Evolutionary conservation across 2,888 invertebrate species (phyloP).

Genomic region (Calameuta pallipes): DNA sequence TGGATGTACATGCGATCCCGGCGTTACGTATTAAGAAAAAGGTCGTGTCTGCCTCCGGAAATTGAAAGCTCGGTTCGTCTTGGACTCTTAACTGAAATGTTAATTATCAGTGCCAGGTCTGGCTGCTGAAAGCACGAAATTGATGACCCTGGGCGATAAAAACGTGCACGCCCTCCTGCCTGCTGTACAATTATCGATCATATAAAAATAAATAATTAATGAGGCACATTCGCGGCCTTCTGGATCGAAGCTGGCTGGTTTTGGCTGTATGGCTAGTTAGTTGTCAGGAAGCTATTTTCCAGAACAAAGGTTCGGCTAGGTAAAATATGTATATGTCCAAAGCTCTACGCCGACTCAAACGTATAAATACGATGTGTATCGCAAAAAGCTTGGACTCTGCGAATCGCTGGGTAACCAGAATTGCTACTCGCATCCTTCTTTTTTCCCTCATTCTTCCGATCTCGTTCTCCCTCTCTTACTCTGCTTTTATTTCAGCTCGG

Average conservation of each 20-base stretch:
- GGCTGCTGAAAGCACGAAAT: conserved; percentile 9
- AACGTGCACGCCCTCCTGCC: neutral
- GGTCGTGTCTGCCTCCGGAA: neutral
- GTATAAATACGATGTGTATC: neutral
- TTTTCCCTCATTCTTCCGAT: conserved; percentile 1
- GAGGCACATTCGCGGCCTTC: neutral
- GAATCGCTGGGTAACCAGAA: conserved; percentile 8
- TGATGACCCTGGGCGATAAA: conserved; percentile 11
- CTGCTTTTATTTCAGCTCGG: conserved; percentile 17
- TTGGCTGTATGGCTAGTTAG: neutral
- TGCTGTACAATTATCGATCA: conserved; percentile 11
- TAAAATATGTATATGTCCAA: neutral
- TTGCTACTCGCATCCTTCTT: neutral
- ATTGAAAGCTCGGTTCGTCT: neutral
- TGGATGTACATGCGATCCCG: neutral
- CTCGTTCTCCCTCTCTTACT: neutral
- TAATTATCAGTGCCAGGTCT: neutral
- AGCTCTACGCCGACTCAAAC: neutral
- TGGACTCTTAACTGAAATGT: neutral
- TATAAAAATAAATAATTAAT: conserved; percentile 19
- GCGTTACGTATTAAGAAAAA: neutral
- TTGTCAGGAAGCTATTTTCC: neutral
- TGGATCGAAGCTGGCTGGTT: neutral
- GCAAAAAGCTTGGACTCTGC: conserved; percentile 14
- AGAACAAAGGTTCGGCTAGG: neutral